Percentiles rank a stretch among this genome's conserved stretches.
phyloP scores from a whole-genome alignment of 2,797 vertebrate species.

The Danio tinwini region DNA sequence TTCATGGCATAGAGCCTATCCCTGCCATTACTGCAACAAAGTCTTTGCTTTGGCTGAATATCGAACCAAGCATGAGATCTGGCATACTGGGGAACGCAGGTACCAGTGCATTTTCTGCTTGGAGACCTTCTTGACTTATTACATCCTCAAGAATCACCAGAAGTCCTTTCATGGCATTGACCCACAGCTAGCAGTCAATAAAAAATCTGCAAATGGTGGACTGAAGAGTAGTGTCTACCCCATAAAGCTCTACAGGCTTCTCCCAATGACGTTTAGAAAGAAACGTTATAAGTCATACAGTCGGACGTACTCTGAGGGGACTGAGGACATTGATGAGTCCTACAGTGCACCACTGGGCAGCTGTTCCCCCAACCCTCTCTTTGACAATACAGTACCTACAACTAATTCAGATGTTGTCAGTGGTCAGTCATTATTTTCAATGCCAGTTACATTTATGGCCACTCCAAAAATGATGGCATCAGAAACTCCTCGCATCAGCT shows the following conservation, averaged over 20 bases:
- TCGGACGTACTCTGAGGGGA: constrained; percentile 81
- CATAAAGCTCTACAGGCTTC: constrained; percentile 95
- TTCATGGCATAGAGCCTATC: constrained; percentile 97
- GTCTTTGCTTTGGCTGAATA: constrained; percentile 98
- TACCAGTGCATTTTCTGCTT: constrained; percentile 99
- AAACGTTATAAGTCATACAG: constrained; percentile 90
- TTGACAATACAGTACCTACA: constrained; percentile 73
- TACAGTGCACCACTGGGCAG: constrained; percentile 70
- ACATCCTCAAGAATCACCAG: constrained; percentile 98
- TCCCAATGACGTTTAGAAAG: constrained; percentile 96
- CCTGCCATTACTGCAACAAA: constrained; percentile 98
- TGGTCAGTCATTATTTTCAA: constrained; percentile 69
- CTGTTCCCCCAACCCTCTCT: constrained; percentile 76
- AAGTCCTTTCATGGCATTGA: constrained; percentile 98
- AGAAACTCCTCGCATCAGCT: constrained; percentile 77
- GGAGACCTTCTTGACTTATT: constrained; percentile 99
- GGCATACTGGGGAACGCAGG: constrained; percentile 96
- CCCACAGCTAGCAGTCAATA: constrained; percentile 89
- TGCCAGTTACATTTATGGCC: constrained; percentile 82
- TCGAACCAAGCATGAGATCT: constrained; percentile 97
- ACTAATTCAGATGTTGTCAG: constrained; percentile 60
- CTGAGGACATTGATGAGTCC: constrained; percentile 72
- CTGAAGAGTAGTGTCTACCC: constrained; percentile 93
- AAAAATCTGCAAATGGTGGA: constrained; percentile 90
- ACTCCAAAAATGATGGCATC: constrained; percentile 79